These are phyloP conservation scores for Paramormyrops hopkinsi DNA, from an alignment of 2,797 vertebrate genomes.

Conservation along the genomic window DNA sequence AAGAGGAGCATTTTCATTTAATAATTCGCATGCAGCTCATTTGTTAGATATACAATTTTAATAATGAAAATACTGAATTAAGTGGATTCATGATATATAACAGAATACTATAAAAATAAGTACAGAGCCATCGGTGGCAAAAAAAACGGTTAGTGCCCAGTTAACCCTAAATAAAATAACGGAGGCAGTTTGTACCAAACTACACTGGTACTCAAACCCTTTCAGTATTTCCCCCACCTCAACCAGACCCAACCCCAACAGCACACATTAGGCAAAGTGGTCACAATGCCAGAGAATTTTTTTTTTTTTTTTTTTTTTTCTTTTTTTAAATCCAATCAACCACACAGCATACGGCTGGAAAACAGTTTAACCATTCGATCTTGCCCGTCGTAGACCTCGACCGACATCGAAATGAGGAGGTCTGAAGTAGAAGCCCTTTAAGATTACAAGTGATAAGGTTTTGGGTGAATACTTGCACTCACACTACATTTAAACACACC, in stretches of 20 bases:
- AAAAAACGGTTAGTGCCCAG: background rate
- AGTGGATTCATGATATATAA: conserved; percentile 13
- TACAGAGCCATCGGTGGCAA: background rate
- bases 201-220: conserved; percentile 13
- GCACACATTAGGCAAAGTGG: conserved; percentile 6
- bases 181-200: background rate
- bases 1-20: conserved; percentile 2
- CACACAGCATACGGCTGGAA: conserved; percentile 37
- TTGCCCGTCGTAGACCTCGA: conserved; percentile 68
- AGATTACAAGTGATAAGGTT: conserved; percentile 23
- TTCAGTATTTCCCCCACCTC: background rate
- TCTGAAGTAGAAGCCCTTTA: conserved; percentile 56
- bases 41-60: conserved; percentile 20
- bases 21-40: conserved; percentile 17
- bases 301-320: background rate
- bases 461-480: background rate
- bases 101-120: conserved; percentile 17
- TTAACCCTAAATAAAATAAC: background rate
- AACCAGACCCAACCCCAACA: background rate
- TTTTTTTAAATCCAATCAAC: conserved; percentile 32
- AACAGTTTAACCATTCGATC: conserved; percentile 40
- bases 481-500: background rate
- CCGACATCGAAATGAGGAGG: conserved; percentile 34
- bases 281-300: background rate
- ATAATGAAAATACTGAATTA: conserved; percentile 10